Evolutionary conservation across 30 jellyfish, hydroid and myxozoan genomes (phyloP).

Genomic region (Aurelia aurita): DNA sequence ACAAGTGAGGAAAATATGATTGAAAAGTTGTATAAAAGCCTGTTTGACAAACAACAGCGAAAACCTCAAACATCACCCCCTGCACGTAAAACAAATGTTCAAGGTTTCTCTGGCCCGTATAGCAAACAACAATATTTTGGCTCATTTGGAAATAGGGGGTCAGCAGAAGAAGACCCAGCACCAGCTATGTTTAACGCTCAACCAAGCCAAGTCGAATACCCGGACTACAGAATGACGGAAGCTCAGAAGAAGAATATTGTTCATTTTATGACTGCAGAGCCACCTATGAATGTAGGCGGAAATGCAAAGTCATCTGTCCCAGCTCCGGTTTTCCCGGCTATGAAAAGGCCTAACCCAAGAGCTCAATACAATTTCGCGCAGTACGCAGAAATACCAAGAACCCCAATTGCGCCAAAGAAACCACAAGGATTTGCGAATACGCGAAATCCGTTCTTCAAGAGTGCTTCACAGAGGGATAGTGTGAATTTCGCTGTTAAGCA

Average conservation of each 20-base stretch:
- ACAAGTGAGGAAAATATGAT: conserved; percentile 33
- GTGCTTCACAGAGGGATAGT: neutral
- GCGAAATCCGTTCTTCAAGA: conserved; percentile 21
- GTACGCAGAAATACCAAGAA: neutral
- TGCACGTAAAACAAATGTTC: neutral
- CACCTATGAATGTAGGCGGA: conserved; percentile 32
- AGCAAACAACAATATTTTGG: neutral
- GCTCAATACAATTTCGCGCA: neutral
- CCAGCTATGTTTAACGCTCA: neutral
- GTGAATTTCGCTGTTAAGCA: conserved; percentile 4
- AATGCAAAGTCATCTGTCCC: conserved; percentile 53
- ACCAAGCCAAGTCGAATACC: conserved; percentile 1
- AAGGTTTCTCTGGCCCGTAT: conserved; percentile 2
- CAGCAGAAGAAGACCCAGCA: neutral
- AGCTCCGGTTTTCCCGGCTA: neutral
- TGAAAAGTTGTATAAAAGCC: conserved; percentile 38
- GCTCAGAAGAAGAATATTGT: conserved; percentile 45
- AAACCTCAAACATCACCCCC: conserved; percentile 21
- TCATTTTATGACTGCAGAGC: neutral
- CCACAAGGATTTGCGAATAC: neutral
- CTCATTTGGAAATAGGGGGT: neutral
- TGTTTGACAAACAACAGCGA: conserved; percentile 13
- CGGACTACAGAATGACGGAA: conserved; percentile 19
- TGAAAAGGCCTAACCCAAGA: neutral
- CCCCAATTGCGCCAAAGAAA: conserved; percentile 21